phyloP scores from a whole-genome alignment of 2,888 invertebrate species.

The Thelaira solivaga region DNA sequence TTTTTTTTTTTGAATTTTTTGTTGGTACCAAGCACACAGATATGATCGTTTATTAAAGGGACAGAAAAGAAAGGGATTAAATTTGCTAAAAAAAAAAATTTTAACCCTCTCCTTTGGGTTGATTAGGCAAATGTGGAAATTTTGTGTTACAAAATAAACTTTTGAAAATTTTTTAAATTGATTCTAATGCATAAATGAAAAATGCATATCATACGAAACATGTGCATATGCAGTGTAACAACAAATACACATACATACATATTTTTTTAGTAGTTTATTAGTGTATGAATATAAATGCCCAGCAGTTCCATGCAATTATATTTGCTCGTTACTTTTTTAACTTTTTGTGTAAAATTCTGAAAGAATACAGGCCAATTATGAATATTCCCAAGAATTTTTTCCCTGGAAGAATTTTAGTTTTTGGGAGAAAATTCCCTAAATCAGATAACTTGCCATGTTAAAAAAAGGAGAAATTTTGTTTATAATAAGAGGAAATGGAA shows the following conservation, averaged over 20 bases:
- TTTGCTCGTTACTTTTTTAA: neutral
- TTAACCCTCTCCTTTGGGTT: conserved; percentile 49
- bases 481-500: no score
- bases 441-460: no score
- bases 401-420: no score
- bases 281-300: no score
- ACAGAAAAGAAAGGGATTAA: conserved; percentile 48
- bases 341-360: neutral
- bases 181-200: neutral
- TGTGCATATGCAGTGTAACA: neutral
- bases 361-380: neutral
- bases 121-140: conserved; percentile 50
- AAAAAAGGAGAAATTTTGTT: no score
- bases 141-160: neutral
- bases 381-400: no score
- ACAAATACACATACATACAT: neutral
- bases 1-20: no score
- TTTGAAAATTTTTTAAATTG: conserved; percentile 5
- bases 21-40: neutral
- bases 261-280: no score
- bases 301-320: neutral
- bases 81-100: conserved; percentile 44
- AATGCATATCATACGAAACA: neutral
- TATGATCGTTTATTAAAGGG: conserved; percentile 4
- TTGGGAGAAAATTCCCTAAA: no score